Base-by-base conservation (phyloP, 1,140 invertebrate genomes). In the Psilanteris sp. region DNA sequence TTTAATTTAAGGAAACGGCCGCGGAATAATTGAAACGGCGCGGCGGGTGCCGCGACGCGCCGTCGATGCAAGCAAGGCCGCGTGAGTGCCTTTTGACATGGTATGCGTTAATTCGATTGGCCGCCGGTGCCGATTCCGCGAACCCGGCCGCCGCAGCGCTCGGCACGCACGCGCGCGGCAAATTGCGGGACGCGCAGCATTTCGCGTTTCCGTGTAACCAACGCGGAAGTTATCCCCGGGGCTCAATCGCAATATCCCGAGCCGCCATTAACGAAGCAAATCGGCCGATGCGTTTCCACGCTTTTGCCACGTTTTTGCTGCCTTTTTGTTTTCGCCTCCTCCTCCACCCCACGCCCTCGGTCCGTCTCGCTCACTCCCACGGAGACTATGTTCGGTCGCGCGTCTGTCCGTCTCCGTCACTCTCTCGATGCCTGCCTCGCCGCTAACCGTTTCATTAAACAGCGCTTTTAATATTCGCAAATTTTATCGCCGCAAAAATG, bases 91-190 rank as follows among this genome's bases (percentile, higher is more conserved):
- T 76, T 76, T 71, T 66, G 73, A 66, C 66, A 66, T 75, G 67
- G 71, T 57, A 74, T 71, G 78, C 52, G 66, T 78, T 74, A 71
- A 79, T 72, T 73, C 71, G 20, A 57, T 77, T 62, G 67, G 67
- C 39, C 62, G 67, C 22, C 13, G 16, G 37, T 32, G 14, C 64
- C 37, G 44, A 70, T 64, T 68, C 52, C 27, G n/a, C 37, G 50
- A 39, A 36, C 41, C 32, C 36, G 37, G n/a, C 52, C 52, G 29
- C 7, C 6, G 43, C 7, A 64, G 41, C 55, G 55, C 59, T 37
- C 71, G 71, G 29, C 26, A 70, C 46, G 66, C 73, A 61, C 66
- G 46, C 73, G 66, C 59, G 15, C 50, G 22, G 52, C 39, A 77
- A 77, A 77, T 71, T 77, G 37, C 50, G 39, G 32, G 26, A 55